Base-by-base conservation (phyloP, 2,797 vertebrate species). In the Euphonia xanthogaster region DNA sequence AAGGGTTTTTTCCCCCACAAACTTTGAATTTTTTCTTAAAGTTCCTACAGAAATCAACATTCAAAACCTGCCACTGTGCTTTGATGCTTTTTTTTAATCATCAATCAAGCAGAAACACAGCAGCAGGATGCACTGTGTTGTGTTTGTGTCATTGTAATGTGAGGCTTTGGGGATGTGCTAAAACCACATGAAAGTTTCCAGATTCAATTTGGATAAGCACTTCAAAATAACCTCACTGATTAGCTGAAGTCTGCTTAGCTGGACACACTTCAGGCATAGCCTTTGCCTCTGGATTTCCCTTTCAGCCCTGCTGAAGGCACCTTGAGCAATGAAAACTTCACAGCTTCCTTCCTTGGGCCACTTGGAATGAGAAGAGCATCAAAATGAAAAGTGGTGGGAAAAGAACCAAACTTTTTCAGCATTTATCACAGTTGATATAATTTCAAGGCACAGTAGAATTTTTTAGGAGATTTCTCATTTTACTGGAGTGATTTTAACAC, bases 141-240 rank as follows among this genome's bases (percentile, higher is more conserved):
- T 31, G 58, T 77, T 68, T 77, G 58, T 95, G 75, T 66, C 81
- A 51, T 22, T 61, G 61, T n/a, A 73, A 77, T n/a, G 15, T 9
- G 39, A 79, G 28, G 23, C 11, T 74, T 71, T 45, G 31, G 63
- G 53, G 21, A 68, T 68, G 28, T 85, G 47, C 16, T 85, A 77
- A 85, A 90, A 83, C 54, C 80, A 91, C 47, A 31, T 37, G 35
- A 68, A 94, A 87, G 28, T 89, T 91, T 74, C 66, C 86, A 88
- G 65, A 65, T 80, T 86, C 42, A 39, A 3, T 89, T 68, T 67
- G 54, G 53, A 78, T 74, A 80, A 92, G 21, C 35, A 12, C 14
- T 87, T 76, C 61, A 42, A 88, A 94, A 55, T 75, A 58, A 88
- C 47, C 39, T 84, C 62, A 42, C 10, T 62, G 31, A 48, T 82